These are phyloP conservation scores for Lysandra coridon DNA, from an alignment of 2,888 invertebrate species.

Conservation along the genomic window DNA sequence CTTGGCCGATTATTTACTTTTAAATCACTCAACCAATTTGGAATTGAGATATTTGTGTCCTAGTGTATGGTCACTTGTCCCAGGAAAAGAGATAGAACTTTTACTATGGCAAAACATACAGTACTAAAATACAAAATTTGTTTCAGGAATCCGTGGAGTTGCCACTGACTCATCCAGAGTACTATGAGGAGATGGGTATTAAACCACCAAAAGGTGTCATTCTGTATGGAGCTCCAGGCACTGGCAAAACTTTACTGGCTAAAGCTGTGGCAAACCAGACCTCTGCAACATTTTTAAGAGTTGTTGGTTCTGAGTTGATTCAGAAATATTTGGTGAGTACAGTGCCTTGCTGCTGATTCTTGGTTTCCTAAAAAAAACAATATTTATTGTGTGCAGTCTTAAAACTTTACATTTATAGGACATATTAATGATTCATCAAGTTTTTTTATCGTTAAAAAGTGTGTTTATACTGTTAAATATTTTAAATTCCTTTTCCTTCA, in stretches of 20 bases:
- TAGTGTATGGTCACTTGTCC: not conserved
- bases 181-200: conserved; percentile 99
- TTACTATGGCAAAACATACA: not conserved
- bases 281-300: conserved; percentile 98
- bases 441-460: not conserved
- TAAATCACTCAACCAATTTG: too few species aligned
- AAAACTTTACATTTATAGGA: not conserved
- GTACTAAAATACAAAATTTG: not conserved
- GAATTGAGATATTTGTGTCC: too few species aligned
- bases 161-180: conserved; percentile 99
- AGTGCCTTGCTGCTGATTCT: not conserved
- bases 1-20: too few species aligned
- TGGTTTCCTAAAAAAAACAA: not conserved
- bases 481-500: conserved; percentile 50
- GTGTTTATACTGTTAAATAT: not conserved
- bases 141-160: conserved; percentile 95
- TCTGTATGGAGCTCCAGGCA: conserved; percentile 98
- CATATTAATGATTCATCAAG: too few species aligned
- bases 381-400: not conserved
- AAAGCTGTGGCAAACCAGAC: conserved; percentile 99
- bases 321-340: conserved; percentile 94
- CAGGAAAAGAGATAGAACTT: not conserved
- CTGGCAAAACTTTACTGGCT: conserved; percentile 98
- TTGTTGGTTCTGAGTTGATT: conserved; percentile 99
- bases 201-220: conserved; percentile 99